phyloP scores from a whole-genome alignment of 2,113 vertebrate species.

The Clupea harengus region DNA sequence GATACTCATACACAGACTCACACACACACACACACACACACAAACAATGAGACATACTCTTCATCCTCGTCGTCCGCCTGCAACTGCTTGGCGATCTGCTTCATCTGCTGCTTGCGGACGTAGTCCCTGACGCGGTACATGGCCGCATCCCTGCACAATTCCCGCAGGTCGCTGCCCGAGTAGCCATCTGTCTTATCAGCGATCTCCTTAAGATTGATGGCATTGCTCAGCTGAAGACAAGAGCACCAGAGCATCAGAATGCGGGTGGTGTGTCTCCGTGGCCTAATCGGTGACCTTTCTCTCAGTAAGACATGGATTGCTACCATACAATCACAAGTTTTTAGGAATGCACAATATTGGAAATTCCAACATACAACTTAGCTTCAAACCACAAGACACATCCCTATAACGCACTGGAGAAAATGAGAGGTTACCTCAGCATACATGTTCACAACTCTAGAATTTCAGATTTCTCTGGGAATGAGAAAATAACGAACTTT shows the following conservation, averaged over 20 bases:
- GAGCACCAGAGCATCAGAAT: neutral
- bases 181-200: conserved; percentile 70
- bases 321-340: neutral
- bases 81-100: conserved; percentile 70
- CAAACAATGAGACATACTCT: conserved; percentile 39
- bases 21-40: conserved; percentile 1
- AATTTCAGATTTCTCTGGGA: too few species aligned
- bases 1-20: conserved; percentile 11
- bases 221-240: conserved; percentile 68
- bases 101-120: conserved; percentile 77
- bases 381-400: neutral
- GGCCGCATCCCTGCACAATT: conserved; percentile 76
- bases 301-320: neutral
- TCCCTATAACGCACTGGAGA: neutral
- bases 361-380: neutral
- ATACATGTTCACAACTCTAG: too few species aligned
- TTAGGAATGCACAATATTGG: neutral
- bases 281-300: neutral
- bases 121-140: conserved; percentile 76
- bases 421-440: neutral
- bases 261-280: neutral
- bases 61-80: conserved; percentile 62
- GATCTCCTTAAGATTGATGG: conserved; percentile 74
- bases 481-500: too few species aligned
- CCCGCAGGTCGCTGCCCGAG: conserved; percentile 75